Conservation (phyloP, 64 coral and sea anemone genomes). For the Hydrozoanthus tunicans region DNA sequence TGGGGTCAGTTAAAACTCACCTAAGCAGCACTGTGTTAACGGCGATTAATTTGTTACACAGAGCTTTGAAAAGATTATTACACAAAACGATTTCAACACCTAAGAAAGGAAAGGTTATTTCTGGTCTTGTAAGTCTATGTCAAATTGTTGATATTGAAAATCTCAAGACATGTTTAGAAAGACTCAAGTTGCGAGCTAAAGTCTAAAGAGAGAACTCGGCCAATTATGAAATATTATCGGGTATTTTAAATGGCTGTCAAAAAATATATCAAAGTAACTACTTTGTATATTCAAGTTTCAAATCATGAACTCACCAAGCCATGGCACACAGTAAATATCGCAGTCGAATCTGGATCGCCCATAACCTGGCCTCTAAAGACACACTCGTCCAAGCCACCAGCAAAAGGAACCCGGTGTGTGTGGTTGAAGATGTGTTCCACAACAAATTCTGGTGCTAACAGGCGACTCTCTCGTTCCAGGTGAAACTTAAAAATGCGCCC, state of each 20-base stretch:
- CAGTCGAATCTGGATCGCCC: conserved; percentile 80
- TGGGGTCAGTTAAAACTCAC: too few species aligned
- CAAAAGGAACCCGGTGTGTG: conserved; percentile 50
- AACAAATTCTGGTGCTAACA: conserved; percentile 72
- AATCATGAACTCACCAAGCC: conserved; percentile 79
- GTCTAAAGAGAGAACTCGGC: background rate
- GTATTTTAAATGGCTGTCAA: conserved; percentile 9
- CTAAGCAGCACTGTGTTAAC: background rate
- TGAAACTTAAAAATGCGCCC: conserved; percentile 74
- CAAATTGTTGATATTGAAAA: conserved; percentile 2
- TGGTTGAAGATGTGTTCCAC: conserved; percentile 82
- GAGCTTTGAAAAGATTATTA: conserved; percentile 57
- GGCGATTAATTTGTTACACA: conserved; percentile 64
- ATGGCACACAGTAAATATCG: conserved; percentile 87
- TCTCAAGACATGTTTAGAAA: conserved; percentile 32
- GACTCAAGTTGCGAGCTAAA: background rate
- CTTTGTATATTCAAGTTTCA: background rate
- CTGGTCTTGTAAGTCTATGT: conserved; percentile 1
- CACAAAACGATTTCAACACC: conserved; percentile 76
- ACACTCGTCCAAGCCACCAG: conserved; percentile 75
- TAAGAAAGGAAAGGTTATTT: conserved; percentile 16
- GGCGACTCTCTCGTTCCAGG: conserved; percentile 64
- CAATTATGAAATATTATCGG: background rate
- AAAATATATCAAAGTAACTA: conserved; percentile 33
- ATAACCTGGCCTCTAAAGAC: conserved; percentile 68